A percentile compares a stretch with the other conserved stretches of the same genome.
These are phyloP conservation scores for Nibea coibor DNA, from an alignment of 2,113 vertebrate species.

Conservation along the genomic window DNA sequence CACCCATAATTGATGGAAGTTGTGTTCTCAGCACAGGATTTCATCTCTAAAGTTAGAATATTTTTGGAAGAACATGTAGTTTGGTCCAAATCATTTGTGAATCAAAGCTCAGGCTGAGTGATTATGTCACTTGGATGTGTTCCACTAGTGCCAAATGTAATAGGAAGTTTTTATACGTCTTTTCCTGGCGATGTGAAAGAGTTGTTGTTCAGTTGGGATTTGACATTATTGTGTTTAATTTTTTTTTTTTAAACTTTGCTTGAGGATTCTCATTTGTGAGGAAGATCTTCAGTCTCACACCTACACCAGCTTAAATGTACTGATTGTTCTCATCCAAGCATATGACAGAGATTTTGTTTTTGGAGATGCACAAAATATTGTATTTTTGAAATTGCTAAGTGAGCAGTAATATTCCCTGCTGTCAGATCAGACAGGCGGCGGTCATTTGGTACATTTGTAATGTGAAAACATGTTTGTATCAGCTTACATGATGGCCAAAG, in stretches of 20 bases:
- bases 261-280: constrained; percentile 36
- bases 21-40: constrained; percentile 17
- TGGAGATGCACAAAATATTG: constrained; percentile 47
- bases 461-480: constrained; percentile 52
- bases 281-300: constrained; percentile 36
- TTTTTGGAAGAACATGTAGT: constrained; percentile 31
- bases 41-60: constrained; percentile 27
- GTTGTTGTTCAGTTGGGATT: constrained; percentile 25
- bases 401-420: constrained; percentile 25
- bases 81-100: constrained; percentile 36
- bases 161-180: constrained; percentile 22
- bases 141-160: constrained; percentile 74
- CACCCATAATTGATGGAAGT: background rate
- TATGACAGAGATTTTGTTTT: constrained; percentile 12
- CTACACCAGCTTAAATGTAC: constrained; percentile 65
- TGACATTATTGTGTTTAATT: background rate
- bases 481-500: constrained; percentile 62
- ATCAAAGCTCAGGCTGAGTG: constrained; percentile 64
- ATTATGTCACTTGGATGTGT: constrained; percentile 43
- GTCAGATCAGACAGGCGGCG: constrained; percentile 15
- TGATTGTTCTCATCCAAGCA: constrained; percentile 40
- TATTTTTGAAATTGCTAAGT: constrained; percentile 50
- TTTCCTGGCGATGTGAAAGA: constrained; percentile 44
- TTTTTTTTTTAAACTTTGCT: constrained; percentile 31
- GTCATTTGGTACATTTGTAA: constrained; percentile 43